Conservation (phyloP, 2,797 vertebrate genomes). For the Hippopotamyrus pictus region DNA sequence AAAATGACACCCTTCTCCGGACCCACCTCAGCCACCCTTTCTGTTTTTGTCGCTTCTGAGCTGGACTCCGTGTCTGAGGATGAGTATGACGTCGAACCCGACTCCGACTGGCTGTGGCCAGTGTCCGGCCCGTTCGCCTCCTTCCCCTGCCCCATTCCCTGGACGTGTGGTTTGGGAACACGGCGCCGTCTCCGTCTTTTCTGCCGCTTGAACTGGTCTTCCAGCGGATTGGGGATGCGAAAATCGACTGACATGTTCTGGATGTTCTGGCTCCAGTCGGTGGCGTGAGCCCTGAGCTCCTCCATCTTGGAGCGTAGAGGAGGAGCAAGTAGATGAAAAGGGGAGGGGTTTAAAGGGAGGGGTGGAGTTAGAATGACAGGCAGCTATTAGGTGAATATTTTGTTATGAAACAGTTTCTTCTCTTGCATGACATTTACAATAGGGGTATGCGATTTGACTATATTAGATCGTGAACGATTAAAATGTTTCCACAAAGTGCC, state of each 20-base stretch:
- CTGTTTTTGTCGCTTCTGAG: slow-evolving; percentile 58
- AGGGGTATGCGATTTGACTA: not conserved
- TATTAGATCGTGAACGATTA: not conserved
- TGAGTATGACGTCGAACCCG: slow-evolving; percentile 45
- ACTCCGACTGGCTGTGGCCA: slow-evolving; percentile 39
- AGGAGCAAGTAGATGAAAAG: slow-evolving; percentile 1
- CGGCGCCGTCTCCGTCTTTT: slow-evolving; percentile 56
- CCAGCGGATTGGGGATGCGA: slow-evolving; percentile 57
- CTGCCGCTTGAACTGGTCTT: slow-evolving; percentile 62
- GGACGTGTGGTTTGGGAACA: slow-evolving; percentile 33
- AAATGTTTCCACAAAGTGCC: not conserved
- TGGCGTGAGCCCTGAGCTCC: slow-evolving; percentile 76
- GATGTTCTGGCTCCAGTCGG: slow-evolving; percentile 82
- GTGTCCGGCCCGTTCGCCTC: slow-evolving; percentile 24
- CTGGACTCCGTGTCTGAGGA: slow-evolving; percentile 49
- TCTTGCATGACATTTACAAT: not conserved
- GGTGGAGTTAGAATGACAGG: slow-evolving; percentile 15
- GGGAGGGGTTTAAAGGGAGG: not conserved
- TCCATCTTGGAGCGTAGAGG: slow-evolving; percentile 67
- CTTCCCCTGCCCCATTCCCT: slow-evolving; percentile 31
- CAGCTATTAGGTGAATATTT: not conserved
- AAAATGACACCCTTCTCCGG: slow-evolving; percentile 22
- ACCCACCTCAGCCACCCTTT: slow-evolving; percentile 48
- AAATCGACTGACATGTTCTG: slow-evolving; percentile 73
- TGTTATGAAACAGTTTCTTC: not conserved